Evolutionary conservation across 2,888 invertebrate species (phyloP).

Genomic region (Dolichomitus sp.): DNA sequence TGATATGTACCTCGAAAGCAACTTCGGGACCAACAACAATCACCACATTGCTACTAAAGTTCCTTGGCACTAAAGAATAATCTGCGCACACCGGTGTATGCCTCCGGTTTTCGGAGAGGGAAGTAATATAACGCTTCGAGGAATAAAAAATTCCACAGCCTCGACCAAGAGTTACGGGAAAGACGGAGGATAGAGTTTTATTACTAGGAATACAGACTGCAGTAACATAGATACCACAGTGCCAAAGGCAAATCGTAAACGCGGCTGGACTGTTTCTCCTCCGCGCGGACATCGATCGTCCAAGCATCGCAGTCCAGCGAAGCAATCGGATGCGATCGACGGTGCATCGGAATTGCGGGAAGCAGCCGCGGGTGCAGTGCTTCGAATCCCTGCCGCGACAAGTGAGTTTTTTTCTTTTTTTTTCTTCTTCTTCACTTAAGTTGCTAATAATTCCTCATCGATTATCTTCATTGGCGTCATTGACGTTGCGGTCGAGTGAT

Average conservation of each 20-base stretch:
- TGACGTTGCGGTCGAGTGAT: background rate
- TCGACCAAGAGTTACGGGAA: background rate
- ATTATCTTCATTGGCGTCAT: conserved; percentile 48
- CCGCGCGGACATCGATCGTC: conserved; percentile 63
- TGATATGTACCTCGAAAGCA: background rate
- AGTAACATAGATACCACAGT: conserved; percentile 47
- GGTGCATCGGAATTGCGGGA: conserved; percentile 70
- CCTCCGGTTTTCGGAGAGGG: background rate
- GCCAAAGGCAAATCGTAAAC: conserved; percentile 50
- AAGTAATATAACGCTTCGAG: background rate
- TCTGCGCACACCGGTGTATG: background rate
- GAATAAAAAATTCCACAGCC: background rate
- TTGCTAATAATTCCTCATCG: conserved; percentile 30
- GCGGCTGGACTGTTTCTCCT: conserved; percentile 28
- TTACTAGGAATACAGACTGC: background rate
- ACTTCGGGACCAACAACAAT: background rate
- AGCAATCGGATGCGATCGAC: conserved; percentile 72
- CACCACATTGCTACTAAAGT: background rate
- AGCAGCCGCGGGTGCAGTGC: conserved; percentile 71
- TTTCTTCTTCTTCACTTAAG: conserved; percentile 16
- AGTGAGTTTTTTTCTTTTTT: conserved; percentile 65
- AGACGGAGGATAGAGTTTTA: conserved; percentile 8
- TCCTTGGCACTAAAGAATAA: background rate
- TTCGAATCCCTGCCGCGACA: conserved; percentile 70
- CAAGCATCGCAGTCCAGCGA: conserved; percentile 60